These are phyloP conservation scores for Apamea anceps DNA, from an alignment of 2,888 invertebrate species.

Conservation along the genomic window DNA sequence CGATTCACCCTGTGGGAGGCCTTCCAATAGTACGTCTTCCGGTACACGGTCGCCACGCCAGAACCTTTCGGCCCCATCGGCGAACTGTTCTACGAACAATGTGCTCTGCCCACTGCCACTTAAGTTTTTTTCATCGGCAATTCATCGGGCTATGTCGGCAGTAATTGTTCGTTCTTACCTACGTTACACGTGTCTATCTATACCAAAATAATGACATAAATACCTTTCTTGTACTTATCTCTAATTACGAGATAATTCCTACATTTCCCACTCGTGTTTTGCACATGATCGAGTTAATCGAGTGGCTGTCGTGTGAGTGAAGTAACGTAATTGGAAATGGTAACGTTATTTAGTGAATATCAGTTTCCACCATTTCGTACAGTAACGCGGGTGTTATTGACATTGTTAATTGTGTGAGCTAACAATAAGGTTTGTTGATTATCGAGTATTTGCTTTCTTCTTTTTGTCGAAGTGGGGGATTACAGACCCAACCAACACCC, in stretches of 20 bases:
- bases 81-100: no score
- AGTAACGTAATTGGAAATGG: slow-evolving; percentile 43
- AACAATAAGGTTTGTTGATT: slow-evolving; percentile 24
- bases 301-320: slow-evolving; percentile 32
- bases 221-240: slow-evolving; percentile 1
- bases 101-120: no score
- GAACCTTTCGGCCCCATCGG: not conserved
- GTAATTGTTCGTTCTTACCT: no score
- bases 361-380: slow-evolving; percentile 25
- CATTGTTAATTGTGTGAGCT: slow-evolving; percentile 37
- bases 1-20: not conserved
- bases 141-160: no score
- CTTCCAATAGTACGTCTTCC: not conserved
- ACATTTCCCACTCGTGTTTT: slow-evolving; percentile 11
- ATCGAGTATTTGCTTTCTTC: not conserved
- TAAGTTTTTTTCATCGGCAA: no score
- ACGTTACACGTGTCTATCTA: not conserved
- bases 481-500: no score
- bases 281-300: slow-evolving; percentile 5
- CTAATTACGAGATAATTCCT: slow-evolving; percentile 13
- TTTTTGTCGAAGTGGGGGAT: no score
- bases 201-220: slow-evolving; percentile 10
- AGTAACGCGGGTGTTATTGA: slow-evolving; percentile 38
- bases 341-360: slow-evolving; percentile 41
- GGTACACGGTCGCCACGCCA: not conserved